These are phyloP conservation scores for Sebastes steindachneri DNA, from an alignment of 2,797 vertebrate species.

Conservation along the genomic window DNA sequence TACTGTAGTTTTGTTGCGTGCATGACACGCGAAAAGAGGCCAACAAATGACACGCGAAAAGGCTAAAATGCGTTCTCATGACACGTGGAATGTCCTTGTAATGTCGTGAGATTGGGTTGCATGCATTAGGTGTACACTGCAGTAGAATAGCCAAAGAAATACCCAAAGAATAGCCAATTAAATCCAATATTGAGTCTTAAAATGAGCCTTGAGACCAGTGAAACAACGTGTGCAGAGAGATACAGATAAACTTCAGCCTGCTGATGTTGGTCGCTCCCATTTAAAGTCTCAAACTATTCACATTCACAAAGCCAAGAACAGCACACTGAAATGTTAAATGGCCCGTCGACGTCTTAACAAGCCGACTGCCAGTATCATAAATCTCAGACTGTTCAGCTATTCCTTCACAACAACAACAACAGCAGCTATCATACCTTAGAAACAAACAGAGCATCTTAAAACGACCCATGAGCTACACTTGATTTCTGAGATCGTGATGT, in stretches of 20 bases:
- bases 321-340: background rate
- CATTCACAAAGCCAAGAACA: background rate
- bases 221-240: background rate
- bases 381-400: background rate
- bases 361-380: background rate
- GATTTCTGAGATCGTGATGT: background rate
- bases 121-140: background rate
- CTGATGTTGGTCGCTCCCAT: background rate
- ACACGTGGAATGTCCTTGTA: no score
- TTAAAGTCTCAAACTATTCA: background rate
- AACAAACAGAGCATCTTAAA: background rate
- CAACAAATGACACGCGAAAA: no score
- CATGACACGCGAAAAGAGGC: no score
- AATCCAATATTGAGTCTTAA: background rate
- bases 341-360: background rate
- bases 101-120: no score
- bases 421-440: background rate
- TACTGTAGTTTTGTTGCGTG: no score
- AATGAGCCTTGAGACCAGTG: background rate
- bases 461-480: no score
- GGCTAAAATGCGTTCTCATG: no score
- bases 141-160: rapidly evolving
- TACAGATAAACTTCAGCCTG: background rate
- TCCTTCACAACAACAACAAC: background rate
- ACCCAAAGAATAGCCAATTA: background rate